Evolutionary conservation across 2,797 vertebrate genomes (phyloP), one percentile per base, ranked within the genome.

Genomic region (Sebastes minor): DNA sequence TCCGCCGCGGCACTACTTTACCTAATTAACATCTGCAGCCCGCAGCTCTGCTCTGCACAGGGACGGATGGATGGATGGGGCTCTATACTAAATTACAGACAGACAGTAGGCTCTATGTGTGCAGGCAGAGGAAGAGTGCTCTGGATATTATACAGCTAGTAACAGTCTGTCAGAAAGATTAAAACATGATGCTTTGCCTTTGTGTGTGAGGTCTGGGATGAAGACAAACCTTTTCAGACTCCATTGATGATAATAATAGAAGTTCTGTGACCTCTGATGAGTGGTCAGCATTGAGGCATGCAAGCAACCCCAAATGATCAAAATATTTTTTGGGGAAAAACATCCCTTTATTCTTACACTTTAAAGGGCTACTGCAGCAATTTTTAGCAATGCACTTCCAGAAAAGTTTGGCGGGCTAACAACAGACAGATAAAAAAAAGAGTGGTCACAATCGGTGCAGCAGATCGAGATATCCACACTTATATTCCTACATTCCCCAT

Each of bases 21-120:
- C 27, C 83, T 91, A 75, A 90, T 90, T 71, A 74, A 68, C 63
- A 79, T 38, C 63, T 71, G 91, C 91, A 85, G 86, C 71, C 66
- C 53, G 12, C 91, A 85, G 86, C 71, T 64, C 53, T 14, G 77
- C 25, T 70, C 71, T 56, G 81, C 81, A 32, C 82, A 38, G 49
- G 32, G 73, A 85, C 32, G 35, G 35, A 13, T 38, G 35, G 35
- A 14, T 38, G 35, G 35, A 38, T 38, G 35, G 66, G 66, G 8
- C 46, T 78, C 74, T 66, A n/a, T 71, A 57, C 16, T 20, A 49
- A 20, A 49, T 20, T 20, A 49, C 46, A 49, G 8, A 49, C 46
- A 49, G 46, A 49, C 46, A 49, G 46, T 20, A 49, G 46, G 46
- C 46, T 49, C 6, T 49, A 20, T 49, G 46, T 49, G 46, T 49